Evolutionary conservation across 1,140 invertebrate species (phyloP).

Genomic region (Drosophila nebulosa): DNA sequence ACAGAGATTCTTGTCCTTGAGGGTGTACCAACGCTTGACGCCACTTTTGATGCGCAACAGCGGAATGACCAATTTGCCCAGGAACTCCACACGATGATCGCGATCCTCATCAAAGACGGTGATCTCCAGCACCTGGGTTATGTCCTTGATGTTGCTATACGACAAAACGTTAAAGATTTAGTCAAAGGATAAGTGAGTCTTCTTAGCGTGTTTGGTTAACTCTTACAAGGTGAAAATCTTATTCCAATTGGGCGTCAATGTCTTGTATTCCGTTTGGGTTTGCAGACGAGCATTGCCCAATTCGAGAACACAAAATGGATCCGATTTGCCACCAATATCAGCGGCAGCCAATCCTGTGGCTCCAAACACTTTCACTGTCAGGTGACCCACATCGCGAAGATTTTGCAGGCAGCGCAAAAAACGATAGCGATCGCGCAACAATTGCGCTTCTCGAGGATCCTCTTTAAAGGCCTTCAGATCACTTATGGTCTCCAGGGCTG

Average conservation of each 20-base stretch:
- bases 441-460: conserved; percentile 86
- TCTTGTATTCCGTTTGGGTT: conserved; percentile 99
- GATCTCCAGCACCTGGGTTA: conserved; percentile 97
- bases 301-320: conserved; percentile 99
- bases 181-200: fast-evolving
- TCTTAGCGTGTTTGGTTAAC: neutral
- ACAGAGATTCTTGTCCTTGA: conserved; percentile 97
- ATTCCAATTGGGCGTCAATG: conserved; percentile 97
- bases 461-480: conserved; percentile 93
- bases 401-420: conserved; percentile 87
- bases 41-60: conserved; percentile 93
- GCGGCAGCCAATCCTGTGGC: conserved; percentile 94
- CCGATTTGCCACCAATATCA: conserved; percentile 95
- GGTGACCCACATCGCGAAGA: conserved; percentile 91
- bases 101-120: conserved; percentile 99
- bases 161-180: conserved; percentile 48
- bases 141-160: conserved; percentile 96
- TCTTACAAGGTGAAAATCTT: conserved; percentile 99
- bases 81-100: conserved; percentile 98
- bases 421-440: conserved; percentile 90
- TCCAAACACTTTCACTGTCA: conserved; percentile 94
- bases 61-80: conserved; percentile 96
- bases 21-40: conserved; percentile 96
- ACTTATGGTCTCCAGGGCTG: conserved; percentile 94
- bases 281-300: conserved; percentile 96